phyloP scores from a whole-genome alignment of 2,113 vertebrate genomes.

The Perca flavescens region DNA sequence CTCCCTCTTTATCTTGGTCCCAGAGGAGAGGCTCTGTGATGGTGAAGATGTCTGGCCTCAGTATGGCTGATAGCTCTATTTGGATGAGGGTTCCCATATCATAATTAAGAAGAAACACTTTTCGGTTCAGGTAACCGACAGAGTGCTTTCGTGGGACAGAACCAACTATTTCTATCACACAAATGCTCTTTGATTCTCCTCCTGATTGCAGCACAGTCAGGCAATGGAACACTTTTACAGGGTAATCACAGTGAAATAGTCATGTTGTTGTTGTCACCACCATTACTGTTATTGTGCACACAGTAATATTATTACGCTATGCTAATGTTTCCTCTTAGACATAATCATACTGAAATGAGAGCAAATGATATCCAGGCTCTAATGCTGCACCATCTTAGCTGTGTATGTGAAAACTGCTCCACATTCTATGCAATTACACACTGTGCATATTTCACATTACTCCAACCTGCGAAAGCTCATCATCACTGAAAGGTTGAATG shows the following conservation, averaged over 20 bases:
- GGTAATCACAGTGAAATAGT: constrained; percentile 66
- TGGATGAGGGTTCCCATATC: constrained; percentile 67
- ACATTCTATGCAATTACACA: constrained; percentile 57
- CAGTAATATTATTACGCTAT: constrained; percentile 57
- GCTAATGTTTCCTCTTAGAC: constrained; percentile 73
- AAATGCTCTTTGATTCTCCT: constrained; percentile 43
- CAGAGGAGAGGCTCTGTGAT: constrained; percentile 63
- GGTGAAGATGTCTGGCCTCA: constrained; percentile 71
- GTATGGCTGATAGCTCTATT: constrained; percentile 72
- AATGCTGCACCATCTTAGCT: constrained; percentile 35
- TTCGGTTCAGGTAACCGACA: constrained; percentile 30
- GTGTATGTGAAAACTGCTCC: constrained; percentile 45
- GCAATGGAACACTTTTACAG: constrained; percentile 32
- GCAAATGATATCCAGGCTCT: constrained; percentile 35
- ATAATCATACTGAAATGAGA: constrained; percentile 67
- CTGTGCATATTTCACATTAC: constrained; percentile 70
- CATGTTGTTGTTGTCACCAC: constrained; percentile 53
- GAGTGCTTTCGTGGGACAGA: constrained; percentile 51
- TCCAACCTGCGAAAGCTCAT: constrained; percentile 79
- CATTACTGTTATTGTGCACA: constrained; percentile 67
- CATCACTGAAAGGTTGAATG: constrained; percentile 87
- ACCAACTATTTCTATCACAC: constrained; percentile 44
- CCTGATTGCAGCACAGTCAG: constrained; percentile 23
- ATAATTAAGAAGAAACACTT: constrained; percentile 67
- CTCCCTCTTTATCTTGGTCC: constrained; percentile 59